Percentiles rank a stretch among this genome's conserved stretches.
These are phyloP conservation scores for Macrotrachela quadricornifera DNA, from an alignment of 1,140 invertebrate species.

Conservation along the genomic window DNA sequence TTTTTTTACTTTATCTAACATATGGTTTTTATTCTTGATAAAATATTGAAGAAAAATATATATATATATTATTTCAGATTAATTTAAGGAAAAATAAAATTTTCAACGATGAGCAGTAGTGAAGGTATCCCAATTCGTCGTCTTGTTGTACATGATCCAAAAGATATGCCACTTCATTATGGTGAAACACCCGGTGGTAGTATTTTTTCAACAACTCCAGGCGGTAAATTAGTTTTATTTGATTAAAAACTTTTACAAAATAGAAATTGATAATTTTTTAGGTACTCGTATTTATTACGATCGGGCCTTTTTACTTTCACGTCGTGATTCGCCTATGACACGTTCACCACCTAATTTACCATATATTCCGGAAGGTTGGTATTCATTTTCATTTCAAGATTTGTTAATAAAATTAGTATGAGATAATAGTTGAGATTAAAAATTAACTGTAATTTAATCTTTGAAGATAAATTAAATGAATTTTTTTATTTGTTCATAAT, in stretches of 20 bases:
- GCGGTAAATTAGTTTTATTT: conserved; percentile 43
- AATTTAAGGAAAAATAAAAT: not conserved
- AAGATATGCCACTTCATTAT: conserved; percentile 60
- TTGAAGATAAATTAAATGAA: too few relatives aligned
- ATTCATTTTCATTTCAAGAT: too few relatives aligned
- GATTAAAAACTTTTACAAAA: too few relatives aligned
- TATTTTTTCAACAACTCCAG: conserved; percentile 77
- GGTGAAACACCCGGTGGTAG: conserved; percentile 69
- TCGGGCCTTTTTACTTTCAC: conserved; percentile 57
- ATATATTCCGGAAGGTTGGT: conserved; percentile 39
- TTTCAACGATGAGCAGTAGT: not conserved
- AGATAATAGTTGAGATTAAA: too few relatives aligned
- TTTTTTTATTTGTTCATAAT: not conserved
- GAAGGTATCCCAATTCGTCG: conserved; percentile 16
- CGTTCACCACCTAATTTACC: conserved; percentile 47
- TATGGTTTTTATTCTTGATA: too few relatives aligned
- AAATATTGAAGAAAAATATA: too few relatives aligned
- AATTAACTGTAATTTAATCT: too few relatives aligned
- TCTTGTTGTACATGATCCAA: conserved; percentile 49
- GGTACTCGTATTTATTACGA: conserved; percentile 78
- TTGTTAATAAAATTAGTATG: too few relatives aligned
- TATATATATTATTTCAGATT: not conserved
- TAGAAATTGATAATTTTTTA: conserved; percentile 23
- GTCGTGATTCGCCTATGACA: conserved; percentile 59
- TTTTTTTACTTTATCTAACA: too few relatives aligned